Percentiles rank a stretch among this genome's conserved stretches.
phyloP scores from a whole-genome alignment of 2,797 vertebrate species.

The Xiphorhynchus erythropygius region DNA sequence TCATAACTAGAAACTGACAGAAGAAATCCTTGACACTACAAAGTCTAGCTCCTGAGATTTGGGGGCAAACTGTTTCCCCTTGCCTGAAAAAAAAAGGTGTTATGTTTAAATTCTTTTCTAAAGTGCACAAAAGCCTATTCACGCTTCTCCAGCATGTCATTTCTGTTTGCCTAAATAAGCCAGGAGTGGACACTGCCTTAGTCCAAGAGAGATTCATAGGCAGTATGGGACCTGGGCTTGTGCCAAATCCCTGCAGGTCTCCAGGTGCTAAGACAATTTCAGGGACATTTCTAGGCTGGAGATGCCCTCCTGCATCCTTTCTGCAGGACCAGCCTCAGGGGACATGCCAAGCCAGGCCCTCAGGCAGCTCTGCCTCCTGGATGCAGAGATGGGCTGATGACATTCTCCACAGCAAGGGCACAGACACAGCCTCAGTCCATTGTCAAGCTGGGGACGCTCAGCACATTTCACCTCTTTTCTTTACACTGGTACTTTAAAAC shows the following conservation, averaged over 20 bases:
- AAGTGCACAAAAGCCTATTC: background rate
- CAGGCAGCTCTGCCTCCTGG: background rate
- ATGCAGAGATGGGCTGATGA: background rate
- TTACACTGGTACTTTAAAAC: background rate
- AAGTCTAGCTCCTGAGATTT: background rate
- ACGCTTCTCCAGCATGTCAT: background rate
- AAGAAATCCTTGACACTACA: slow-evolving; percentile 1
- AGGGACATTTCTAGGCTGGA: background rate
- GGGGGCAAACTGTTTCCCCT: background rate
- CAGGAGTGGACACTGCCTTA: background rate
- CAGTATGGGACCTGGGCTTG: background rate
- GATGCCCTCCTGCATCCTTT: background rate
- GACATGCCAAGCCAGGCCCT: background rate
- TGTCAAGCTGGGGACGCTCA: background rate
- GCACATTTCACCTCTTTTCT: background rate
- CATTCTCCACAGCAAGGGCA: background rate
- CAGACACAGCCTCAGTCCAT: rapidly evolving
- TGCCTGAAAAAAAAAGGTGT: background rate
- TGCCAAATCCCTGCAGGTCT: slow-evolving; percentile 15
- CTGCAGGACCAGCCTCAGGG: background rate
- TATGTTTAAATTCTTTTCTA: background rate
- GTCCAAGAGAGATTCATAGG: background rate
- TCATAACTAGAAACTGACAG: background rate
- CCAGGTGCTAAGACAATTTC: background rate
- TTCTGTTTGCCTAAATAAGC: background rate